Base-by-base conservation (phyloP, 2,888 invertebrate species). In the Rambutsinella grinnellia region DNA sequence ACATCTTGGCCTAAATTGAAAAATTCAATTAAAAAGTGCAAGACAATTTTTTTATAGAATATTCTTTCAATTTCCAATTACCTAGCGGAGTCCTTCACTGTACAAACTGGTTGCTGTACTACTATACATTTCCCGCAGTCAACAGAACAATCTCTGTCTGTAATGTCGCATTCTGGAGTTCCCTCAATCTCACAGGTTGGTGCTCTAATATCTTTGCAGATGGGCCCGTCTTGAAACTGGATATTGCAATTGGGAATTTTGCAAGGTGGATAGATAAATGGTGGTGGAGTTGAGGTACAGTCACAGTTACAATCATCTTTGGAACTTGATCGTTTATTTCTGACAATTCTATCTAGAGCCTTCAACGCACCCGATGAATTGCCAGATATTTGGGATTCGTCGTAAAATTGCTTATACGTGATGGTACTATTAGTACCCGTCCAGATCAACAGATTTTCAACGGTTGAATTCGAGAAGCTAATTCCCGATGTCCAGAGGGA, bases 401-500 rank as follows among this genome's bases (percentile, higher is more conserved):
- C n/a, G n/a, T n/a, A n/a, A n/a, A n/a, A n/a, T n/a, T n/a, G n/a
- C n/a, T n/a, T n/a, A n/a, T n/a, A n/a, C 2, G 26, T 13, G 23
- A 67, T 21, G 5, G 47, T 57, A 15, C 49, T 8, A 1, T 2
- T 10, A 1, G 49, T 28, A 15, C 58, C 17, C 6, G 58, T n/a
- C 67, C 58, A 67, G 1, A 49, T 6, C 5, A 44, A 19, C 2
- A 57, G 26, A 13, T 67, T 57, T 10, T 57, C 47, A 15, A 67
- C 28, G 1, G 49, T 67, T 2, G 57, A 26, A 23, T 67, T 67
- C 15, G 67, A 57, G 27, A 27, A 67, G 2, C 21, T 36, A 17
- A 58, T 58, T n/a, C 58, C 67, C 1, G 57, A 57, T 23, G 58
- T 49, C 67, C 67, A 67, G 5, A 67, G n/a, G 44, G 44, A 44